Percentiles rank a stretch among this genome's conserved stretches.
Conservation (phyloP, 1,140 invertebrate species). For the Hormaphis cornu region DNA sequence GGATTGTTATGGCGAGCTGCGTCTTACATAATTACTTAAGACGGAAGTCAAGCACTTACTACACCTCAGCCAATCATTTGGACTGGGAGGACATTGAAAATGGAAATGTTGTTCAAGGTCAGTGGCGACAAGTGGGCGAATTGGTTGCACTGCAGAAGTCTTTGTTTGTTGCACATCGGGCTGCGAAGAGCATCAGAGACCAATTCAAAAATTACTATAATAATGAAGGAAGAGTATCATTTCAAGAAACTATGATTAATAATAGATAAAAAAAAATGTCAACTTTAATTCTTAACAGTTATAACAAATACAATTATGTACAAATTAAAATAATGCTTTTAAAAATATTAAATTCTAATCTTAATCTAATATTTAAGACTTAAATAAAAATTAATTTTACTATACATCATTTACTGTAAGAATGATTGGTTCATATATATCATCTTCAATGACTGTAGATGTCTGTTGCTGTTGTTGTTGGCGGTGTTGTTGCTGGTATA, state of each 20-base stretch:
- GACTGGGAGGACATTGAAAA: not conserved
- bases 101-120: not conserved
- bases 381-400: too few species aligned
- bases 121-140: not conserved
- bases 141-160: not conserved
- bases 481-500: too few species aligned
- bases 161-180: too few species aligned
- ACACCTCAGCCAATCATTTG: not conserved
- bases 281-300: too few species aligned
- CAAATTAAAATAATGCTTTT: too few species aligned
- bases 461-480: too few species aligned
- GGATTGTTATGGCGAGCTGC: conserved; percentile 38
- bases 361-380: too few species aligned
- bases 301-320: too few species aligned
- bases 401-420: too few species aligned
- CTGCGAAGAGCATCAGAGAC: not conserved
- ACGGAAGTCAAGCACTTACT: not conserved
- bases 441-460: too few species aligned
- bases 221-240: not conserved
- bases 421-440: too few species aligned
- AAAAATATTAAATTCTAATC: too few species aligned
- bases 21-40: conserved; percentile 39
- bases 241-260: not conserved
- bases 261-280: not conserved
- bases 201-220: not conserved